Percentiles rank a stretch among this genome's conserved stretches.
Evolutionary conservation across 2,888 invertebrate genomes (phyloP).

Genomic region (Drosophila barbarae): DNA sequence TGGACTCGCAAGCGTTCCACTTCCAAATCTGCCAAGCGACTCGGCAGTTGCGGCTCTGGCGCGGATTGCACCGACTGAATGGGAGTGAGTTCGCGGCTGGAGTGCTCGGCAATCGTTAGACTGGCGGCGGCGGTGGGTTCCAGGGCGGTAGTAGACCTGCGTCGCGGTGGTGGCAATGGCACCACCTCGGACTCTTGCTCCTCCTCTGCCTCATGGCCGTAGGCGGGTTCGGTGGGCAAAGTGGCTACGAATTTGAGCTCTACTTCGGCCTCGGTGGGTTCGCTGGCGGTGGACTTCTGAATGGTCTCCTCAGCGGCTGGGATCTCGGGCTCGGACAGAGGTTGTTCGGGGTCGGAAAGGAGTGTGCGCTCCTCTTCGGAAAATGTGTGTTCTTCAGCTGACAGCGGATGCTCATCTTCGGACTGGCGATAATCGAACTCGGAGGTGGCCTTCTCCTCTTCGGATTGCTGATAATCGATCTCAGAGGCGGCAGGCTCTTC

Average conservation of each 20-base stretch:
- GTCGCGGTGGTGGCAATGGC: conserved; percentile 75
- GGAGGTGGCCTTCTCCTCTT: conserved; percentile 25
- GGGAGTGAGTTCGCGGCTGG: conserved; percentile 43
- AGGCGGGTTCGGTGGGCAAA: conserved; percentile 59
- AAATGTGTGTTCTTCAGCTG: conserved; percentile 29
- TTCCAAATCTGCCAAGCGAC: conserved; percentile 85
- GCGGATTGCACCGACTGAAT: conserved; percentile 46
- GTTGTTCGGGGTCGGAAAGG: conserved; percentile 25
- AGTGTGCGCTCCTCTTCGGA: conserved; percentile 42
- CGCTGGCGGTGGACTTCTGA: conserved; percentile 41
- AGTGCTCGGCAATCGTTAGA: conserved; percentile 50
- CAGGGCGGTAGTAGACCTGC: conserved; percentile 72
- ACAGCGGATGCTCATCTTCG: conserved; percentile 24
- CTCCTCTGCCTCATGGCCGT: conserved; percentile 33
- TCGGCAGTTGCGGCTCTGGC: conserved; percentile 52
- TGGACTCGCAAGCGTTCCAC: conserved; percentile 89
- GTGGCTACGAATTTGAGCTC: conserved; percentile 56
- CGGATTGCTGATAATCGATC: conserved; percentile 20
- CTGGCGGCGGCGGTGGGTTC: conserved; percentile 47
- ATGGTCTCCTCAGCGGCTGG: conserved; percentile 38
- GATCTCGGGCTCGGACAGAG: conserved; percentile 18
- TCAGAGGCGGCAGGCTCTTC: conserved; percentile 21
- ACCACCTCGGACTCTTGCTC: conserved; percentile 26
- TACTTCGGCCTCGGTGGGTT: conserved; percentile 62
- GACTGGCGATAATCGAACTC: conserved; percentile 43